Evolutionary conservation across 2,113 vertebrate genomes (phyloP).

Genomic region (Cryptotis parvus): DNA sequence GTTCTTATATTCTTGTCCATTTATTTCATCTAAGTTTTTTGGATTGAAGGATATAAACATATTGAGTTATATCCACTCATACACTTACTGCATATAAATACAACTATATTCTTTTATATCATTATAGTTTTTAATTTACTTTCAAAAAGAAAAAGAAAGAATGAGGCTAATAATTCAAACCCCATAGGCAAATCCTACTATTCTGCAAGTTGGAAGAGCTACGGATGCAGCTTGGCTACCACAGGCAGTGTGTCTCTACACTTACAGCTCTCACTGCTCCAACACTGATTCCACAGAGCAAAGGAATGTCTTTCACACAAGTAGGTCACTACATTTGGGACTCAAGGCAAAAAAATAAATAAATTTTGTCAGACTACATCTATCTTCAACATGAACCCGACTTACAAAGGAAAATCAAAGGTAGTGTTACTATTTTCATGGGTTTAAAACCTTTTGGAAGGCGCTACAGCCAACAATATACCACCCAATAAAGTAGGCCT

Average conservation of each 20-base stretch:
- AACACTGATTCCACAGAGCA: not conserved
- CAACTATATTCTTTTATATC: not conserved
- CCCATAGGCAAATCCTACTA: not conserved
- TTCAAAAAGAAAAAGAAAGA: not conserved
- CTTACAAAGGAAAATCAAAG: not conserved
- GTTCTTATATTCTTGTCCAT: constrained; percentile 64
- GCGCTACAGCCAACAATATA: no score
- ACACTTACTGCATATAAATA: constrained; percentile 53
- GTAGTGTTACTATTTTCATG: not conserved
- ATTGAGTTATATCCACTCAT: constrained; percentile 42
- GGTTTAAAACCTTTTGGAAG: not conserved
- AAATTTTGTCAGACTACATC: not conserved
- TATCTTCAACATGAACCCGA: not conserved
- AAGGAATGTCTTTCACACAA: constrained; percentile 26
- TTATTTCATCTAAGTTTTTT: constrained; percentile 68
- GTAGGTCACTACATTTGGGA: not conserved
- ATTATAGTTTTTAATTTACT: constrained; percentile 24
- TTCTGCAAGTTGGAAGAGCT: not conserved
- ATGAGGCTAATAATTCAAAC: not conserved
- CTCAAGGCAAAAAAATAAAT: constrained; percentile 7
- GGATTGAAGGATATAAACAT: constrained; percentile 53
- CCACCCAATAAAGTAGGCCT: no score
- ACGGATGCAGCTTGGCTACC: not conserved
- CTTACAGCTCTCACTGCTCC: not conserved
- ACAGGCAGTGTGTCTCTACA: not conserved